Base-by-base conservation (phyloP, 2,797 vertebrate genomes). In the Toxotes lorentzi region DNA sequence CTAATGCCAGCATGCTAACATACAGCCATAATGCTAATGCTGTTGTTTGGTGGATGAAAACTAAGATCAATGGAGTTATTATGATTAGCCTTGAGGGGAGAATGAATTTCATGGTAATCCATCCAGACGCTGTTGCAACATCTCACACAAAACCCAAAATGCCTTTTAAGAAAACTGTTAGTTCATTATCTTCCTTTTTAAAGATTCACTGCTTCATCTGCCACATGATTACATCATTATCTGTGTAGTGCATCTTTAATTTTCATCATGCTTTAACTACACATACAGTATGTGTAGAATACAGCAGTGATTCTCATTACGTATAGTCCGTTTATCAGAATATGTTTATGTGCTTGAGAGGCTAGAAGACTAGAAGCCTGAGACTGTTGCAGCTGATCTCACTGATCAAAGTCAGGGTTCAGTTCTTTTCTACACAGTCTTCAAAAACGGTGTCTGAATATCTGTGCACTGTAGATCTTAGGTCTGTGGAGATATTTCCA, bases 361-460 rank as follows among this genome's bases (percentile, higher is more conserved):
- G n/a, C n/a, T 2, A 27, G 27, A 27, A 3, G 3, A 3, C 2
- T 2, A 27, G 1, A 45, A 47, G 19, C 3, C 64, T 24, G 13
- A 69, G 14, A 64, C 35, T 38, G 43, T 9, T 64, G 30, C 51
- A 24, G 60, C n/a, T 66, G 73, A 77, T 53, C 70, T 53, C 5
- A 8, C 23, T 78, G 78, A 65, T 64, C 82, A 13, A 34, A 35
- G 30, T 3, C 38, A 40, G 7, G 47, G 62, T 57, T 76, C 41
- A 61, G 27, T 77, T 72, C 24, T 75, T 69, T 78, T 68, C 32
- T 50, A 56, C 50, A 48, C 50, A 70, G 27, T 53, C 23, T 74
- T 64, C 23, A 41, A 41, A 61, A 41, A 43, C 2, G 16, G 14
- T 70, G 48, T 58, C 50, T 62, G 48, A 32, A 30, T 47, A 60